Percentiles rank a stretch among this genome's conserved stretches.
These are phyloP conservation scores for Heptranchias perlo DNA, from an alignment of 2,113 vertebrate genomes.

Conservation along the genomic window DNA sequence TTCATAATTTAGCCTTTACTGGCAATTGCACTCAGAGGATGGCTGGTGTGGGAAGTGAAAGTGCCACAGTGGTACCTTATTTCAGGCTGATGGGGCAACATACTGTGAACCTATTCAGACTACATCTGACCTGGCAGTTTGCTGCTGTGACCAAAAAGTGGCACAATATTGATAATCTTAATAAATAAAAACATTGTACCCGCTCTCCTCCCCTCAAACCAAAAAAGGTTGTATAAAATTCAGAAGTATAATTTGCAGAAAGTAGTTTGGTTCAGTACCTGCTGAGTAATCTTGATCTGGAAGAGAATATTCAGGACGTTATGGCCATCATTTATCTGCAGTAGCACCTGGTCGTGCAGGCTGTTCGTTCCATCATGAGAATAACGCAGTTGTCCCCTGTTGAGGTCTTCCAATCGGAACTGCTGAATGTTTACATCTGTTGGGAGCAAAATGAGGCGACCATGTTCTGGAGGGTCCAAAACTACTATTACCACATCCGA, in stretches of 20 bases:
- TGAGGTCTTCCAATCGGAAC: constrained; percentile 70
- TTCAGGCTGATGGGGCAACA: not conserved
- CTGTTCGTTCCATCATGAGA: constrained; percentile 67
- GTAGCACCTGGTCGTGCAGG: constrained; percentile 57
- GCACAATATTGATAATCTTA: not conserved
- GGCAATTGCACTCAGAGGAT: not conserved
- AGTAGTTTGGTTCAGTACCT: constrained; percentile 58
- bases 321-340: constrained; percentile 82
- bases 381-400: constrained; percentile 65
- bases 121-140: not conserved
- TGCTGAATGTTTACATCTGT: constrained; percentile 43
- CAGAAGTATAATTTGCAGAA: not conserved
- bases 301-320: constrained; percentile 79
- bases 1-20: not conserved
- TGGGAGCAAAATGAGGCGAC: constrained; percentile 57
- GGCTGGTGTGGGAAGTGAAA: not conserved
- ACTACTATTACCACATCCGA: constrained; percentile 72
- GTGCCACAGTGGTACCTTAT: not conserved
- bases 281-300: constrained; percentile 55
- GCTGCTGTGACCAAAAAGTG: not conserved
- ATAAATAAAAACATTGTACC: not conserved
- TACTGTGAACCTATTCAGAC: not conserved
- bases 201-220: no score
- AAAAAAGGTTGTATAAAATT: not conserved
- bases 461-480: constrained; percentile 69